Evolutionary conservation across 1,140 invertebrate species (phyloP).

Genomic region (Caenorhabditis inopinata): DNA sequence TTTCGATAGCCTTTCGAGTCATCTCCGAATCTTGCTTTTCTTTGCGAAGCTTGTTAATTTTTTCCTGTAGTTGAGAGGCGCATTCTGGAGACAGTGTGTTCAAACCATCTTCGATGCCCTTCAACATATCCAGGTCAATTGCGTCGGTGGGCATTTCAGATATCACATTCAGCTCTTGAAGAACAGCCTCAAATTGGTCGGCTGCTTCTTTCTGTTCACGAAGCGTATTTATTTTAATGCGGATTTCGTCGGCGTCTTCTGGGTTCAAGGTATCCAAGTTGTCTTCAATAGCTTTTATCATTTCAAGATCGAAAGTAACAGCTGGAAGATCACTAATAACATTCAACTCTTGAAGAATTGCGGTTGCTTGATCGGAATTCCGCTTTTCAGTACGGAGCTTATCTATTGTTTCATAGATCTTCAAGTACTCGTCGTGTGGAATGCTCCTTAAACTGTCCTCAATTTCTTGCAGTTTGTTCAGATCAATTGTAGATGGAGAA

Average conservation of each 20-base stretch:
- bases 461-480: neutral
- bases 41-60: conserved; percentile 2
- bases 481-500: neutral
- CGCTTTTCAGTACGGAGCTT: too few species aligned
- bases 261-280: neutral
- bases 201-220: neutral
- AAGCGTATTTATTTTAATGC: neutral
- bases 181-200: neutral
- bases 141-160: neutral
- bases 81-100: neutral
- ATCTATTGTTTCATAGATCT: too few species aligned
- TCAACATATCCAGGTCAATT: neutral
- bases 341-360: neutral
- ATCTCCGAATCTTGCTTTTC: neutral
- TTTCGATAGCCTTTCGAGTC: neutral
- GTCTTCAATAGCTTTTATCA: neutral
- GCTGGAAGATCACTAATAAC: neutral
- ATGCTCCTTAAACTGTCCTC: neutral
- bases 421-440: neutral
- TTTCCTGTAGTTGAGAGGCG: conserved; percentile 1
- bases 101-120: neutral
- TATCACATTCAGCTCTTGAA: neutral
- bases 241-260: neutral
- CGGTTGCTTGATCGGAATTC: neutral
- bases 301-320: neutral